Evolutionary conservation across 2,797 vertebrate species (phyloP), one percentile per base, ranked within the genome.

Genomic region (Oreortyx pictus): DNA sequence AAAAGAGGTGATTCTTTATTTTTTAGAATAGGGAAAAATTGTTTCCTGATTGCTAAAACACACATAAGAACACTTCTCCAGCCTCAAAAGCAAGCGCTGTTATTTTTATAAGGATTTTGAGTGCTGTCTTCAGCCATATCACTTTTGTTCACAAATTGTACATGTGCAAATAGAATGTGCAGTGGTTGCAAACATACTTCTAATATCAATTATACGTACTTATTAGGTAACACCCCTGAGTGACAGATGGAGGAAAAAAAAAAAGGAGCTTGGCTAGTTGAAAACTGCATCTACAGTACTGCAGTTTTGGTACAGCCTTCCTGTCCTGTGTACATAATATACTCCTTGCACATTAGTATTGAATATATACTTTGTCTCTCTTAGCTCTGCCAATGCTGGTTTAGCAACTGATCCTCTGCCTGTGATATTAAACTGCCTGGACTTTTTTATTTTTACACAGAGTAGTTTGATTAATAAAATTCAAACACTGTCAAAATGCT

Each of bases 391-490:
- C 57, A 16, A 43, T 61, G 20, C 20, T 76, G 6, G 0, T 0
- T 9, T 31, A 89, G 92, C 62, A 14, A 5, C n/a, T 70, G 33
- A 59, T 90, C 29, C 24, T 88, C 49, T 92, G 29, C 16, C 57
- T 65, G 50, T 18, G 18, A 59, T 87, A 77, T 90, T 87, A 77
- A 90, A 33, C 35, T 54, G 33, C 20, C 35, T 62, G 37, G 16
- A 24, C n/a, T 43, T 90, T 90, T 90, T 94, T 79, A 29, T 81
- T 87, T 89, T 79, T 79, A 14, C 74, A 22, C 52, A 39, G 44
- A 64, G 29, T 54, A 37, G 44, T 62, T 86, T 96, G 67, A 64
- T 88, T 92, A 74, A 86, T 61, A 65, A 93, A 92, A 88, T 82
- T 84, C 68, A 49, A n/a, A 91, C 88, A 54, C 11, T 88, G 68